Conservation (phyloP, 2,113 vertebrate species). For the Salvator merianae region DNA sequence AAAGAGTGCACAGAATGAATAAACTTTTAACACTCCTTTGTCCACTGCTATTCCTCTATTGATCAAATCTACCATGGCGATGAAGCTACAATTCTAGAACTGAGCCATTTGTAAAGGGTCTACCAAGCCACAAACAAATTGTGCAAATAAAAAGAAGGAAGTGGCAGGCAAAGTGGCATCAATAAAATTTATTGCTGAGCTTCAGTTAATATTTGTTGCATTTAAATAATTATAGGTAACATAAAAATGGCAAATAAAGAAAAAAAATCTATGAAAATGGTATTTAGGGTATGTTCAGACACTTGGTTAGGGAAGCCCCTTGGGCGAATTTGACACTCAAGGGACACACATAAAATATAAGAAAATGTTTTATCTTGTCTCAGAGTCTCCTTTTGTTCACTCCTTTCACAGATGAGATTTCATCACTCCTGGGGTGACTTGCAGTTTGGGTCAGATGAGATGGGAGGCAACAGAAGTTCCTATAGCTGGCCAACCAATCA, state of each 20-base stretch:
- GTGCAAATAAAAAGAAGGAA: constrained; percentile 38
- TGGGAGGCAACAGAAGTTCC: too few species aligned
- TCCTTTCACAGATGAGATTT: too few species aligned
- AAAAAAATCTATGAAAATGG: too few species aligned
- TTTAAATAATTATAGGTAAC: neutral
- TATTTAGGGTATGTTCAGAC: too few species aligned
- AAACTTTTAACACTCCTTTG: constrained; percentile 83
- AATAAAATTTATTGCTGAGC: neutral
- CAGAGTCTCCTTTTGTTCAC: too few species aligned
- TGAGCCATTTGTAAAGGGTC: constrained; percentile 36
- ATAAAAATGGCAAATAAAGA: neutral
- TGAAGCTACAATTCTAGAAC: constrained; percentile 49
- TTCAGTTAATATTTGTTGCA: neutral
- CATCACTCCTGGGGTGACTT: too few species aligned
- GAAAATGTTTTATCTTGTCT: too few species aligned
- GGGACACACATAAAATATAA: too few species aligned
- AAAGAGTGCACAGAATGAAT: constrained; percentile 87
- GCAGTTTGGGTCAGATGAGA: too few species aligned
- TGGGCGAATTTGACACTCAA: too few species aligned
- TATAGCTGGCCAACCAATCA: too few species aligned
- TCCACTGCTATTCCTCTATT: constrained; percentile 75
- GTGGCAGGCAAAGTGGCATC: neutral
- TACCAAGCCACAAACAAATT: constrained; percentile 36
- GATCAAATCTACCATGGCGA: constrained; percentile 74
- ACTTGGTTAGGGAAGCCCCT: too few species aligned